phyloP scores from a whole-genome alignment of 2,113 vertebrate genomes.

The Phyllostomus hastatus region DNA sequence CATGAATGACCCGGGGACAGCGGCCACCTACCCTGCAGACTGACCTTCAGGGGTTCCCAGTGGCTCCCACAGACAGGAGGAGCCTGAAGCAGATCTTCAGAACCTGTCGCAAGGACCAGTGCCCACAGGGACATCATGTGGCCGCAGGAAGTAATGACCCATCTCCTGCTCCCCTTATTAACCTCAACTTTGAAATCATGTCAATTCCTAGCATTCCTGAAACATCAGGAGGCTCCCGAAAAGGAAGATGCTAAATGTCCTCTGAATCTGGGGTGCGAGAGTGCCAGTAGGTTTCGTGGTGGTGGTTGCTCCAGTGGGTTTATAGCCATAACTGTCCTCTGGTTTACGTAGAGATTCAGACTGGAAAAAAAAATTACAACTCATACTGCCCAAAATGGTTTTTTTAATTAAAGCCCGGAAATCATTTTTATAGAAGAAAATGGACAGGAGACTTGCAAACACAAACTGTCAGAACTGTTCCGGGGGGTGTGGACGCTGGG shows the following conservation, averaged over 20 bases:
- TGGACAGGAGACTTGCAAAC: background rate
- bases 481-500: background rate
- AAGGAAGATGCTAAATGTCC: background rate
- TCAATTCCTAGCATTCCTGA: background rate
- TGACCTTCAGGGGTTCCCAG: background rate
- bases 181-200: background rate
- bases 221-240: background rate
- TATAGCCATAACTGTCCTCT: background rate
- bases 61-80: background rate
- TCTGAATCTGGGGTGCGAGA: background rate
- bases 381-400: background rate
- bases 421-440: background rate
- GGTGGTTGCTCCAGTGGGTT: background rate
- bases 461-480: background rate
- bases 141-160: background rate
- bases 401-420: background rate
- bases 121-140: conserved; percentile 57
- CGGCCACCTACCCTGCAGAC: background rate
- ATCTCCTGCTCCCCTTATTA: background rate
- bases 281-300: background rate
- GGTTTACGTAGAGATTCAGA: background rate
- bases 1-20: background rate
- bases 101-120: background rate
- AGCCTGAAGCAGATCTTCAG: fast-evolving
- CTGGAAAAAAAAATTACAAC: background rate